Conservation (phyloP, 2,113 vertebrate species). For the Anolis carolinensis region DNA sequence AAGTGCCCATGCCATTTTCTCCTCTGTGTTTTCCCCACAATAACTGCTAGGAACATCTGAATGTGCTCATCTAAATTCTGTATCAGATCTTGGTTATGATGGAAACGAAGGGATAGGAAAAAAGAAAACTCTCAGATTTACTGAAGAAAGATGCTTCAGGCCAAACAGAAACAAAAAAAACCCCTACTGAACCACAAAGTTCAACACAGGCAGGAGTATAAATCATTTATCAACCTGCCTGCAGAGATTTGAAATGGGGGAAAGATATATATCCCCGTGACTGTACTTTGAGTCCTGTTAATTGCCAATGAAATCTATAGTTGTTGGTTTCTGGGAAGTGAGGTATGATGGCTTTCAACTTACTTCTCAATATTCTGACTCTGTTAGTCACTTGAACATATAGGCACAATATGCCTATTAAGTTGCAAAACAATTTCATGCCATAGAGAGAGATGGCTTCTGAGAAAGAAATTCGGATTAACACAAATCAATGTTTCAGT, state of each 20-base stretch:
- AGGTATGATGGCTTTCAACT: not conserved
- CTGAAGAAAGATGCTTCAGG: not conserved
- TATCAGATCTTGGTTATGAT: not conserved
- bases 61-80: not conserved
- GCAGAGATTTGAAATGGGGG: not conserved
- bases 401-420: not conserved
- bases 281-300: not conserved
- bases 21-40: not conserved
- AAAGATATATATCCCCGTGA: not conserved
- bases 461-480: not conserved
- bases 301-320: not conserved
- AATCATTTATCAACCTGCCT: not conserved
- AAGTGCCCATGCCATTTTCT: not conserved
- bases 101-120: constrained; percentile 17
- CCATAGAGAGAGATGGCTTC: not conserved
- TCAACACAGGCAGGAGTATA: not conserved
- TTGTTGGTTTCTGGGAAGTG: not conserved
- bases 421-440: not conserved
- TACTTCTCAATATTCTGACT: not conserved
- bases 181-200: not conserved
- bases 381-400: not conserved
- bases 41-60: not conserved
- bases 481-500: not conserved
- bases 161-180: not conserved
- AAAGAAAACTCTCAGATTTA: constrained; percentile 6